phyloP scores from a whole-genome alignment of 2,797 vertebrate species.

The Onychomys torridus region DNA sequence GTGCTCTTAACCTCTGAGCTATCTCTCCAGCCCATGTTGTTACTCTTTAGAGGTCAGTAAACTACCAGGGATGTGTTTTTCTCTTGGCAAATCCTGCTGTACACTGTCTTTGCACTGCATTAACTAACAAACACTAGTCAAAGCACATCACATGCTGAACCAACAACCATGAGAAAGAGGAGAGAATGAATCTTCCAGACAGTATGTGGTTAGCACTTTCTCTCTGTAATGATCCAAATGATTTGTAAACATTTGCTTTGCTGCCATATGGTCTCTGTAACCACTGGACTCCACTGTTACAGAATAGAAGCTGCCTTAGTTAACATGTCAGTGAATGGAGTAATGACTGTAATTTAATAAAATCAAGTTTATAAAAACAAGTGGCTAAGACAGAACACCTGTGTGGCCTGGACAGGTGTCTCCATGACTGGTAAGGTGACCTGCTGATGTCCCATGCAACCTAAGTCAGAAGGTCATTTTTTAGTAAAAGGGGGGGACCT shows the following conservation, averaged over 20 bases:
- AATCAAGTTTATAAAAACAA: constrained; percentile 1
- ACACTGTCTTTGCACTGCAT: not conserved
- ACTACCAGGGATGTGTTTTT: not conserved
- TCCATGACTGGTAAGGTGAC: too few relatives aligned
- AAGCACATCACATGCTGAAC: not conserved
- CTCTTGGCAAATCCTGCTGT: not conserved
- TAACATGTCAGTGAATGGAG: not conserved
- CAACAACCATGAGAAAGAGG: not conserved
- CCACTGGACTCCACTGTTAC: not conserved
- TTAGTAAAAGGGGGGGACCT: too few relatives aligned
- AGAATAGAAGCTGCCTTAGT: not conserved
- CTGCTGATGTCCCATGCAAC: too few relatives aligned
- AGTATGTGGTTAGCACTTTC: not conserved
- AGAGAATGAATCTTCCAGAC: constrained; percentile 7
- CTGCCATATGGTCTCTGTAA: not conserved
- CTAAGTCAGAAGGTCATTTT: too few relatives aligned
- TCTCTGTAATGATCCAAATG: not conserved
- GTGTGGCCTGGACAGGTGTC: too few relatives aligned
- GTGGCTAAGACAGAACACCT: too few relatives aligned
- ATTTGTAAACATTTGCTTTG: constrained; percentile 22
- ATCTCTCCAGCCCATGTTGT: too few relatives aligned
- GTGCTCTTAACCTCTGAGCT: too few relatives aligned
- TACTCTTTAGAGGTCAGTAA: not conserved
- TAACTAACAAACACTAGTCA: not conserved
- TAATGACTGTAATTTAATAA: not conserved